Evolutionary conservation across 2,888 invertebrate species (phyloP), one percentile per base, ranked within the genome.

Genomic region (Athalia rosae): DNA sequence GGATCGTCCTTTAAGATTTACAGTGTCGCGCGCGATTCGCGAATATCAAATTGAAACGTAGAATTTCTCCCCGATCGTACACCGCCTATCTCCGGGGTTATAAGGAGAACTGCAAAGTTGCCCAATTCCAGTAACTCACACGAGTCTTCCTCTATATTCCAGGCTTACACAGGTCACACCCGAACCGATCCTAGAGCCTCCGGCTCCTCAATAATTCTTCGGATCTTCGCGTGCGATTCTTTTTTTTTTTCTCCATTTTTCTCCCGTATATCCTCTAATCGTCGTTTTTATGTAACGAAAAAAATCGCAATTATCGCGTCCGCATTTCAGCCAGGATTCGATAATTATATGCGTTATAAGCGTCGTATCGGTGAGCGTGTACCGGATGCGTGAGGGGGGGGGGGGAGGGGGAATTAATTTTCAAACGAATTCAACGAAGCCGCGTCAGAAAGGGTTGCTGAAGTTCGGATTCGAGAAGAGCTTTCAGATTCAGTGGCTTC

Each of bases 41-140:
- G 69, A 77, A 79, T 86, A 86, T 85, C 82, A 84, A 84, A 83
- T 84, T 84, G 85, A 83, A 85, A 83, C 81, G 81, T 79, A 76
- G 78, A 80, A 79, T 79, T 79, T 79, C 71, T 53, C 8, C 4
- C 61, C n/a, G n/a, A n/a, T n/a, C n/a, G n/a, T n/a, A n/a, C n/a
- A 7, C 4, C n/a, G 74, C 53, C 63, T 41, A 77, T 28, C 28
- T 28, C 76, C 76, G 63, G 76, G 63, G 62, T n/a, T 43, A 45
- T 8, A 67, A 43, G 47, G 47, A 8, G 66, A 67, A 71, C 73
- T 63, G 62, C 28, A 28, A 77, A 77, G 73, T 77, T 77, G 58
- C 71, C 61, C 73, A 77, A 73, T 77, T 77, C 61, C 77, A 59
- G 77, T 77, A 77, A 74, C 73, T 77, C 77, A 77, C 71, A 56